phyloP scores from a whole-genome alignment of 2,797 vertebrate genomes.

The Poecilia wingei region DNA sequence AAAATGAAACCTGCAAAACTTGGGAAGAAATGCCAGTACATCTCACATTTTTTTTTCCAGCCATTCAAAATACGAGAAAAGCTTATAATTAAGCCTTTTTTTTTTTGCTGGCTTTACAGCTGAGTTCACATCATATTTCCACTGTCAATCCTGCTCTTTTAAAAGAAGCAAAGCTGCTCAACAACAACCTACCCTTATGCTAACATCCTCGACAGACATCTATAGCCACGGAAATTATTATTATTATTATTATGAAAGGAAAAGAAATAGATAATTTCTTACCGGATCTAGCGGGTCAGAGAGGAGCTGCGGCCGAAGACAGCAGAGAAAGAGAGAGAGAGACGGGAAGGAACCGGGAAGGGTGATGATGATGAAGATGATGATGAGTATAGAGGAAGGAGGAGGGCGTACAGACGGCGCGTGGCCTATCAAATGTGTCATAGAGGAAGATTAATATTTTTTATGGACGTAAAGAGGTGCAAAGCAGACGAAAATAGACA shows the following conservation, averaged over 20 bases:
- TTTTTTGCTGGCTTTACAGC: not conserved
- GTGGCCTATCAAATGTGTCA: constrained; percentile 65
- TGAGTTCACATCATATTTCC: not conserved
- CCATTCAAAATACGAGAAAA: not conserved
- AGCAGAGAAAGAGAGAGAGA: constrained; percentile 35
- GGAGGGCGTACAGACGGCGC: constrained; percentile 51
- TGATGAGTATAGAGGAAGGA: constrained; percentile 28
- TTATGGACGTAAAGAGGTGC: constrained; percentile 14
- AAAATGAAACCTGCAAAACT: not conserved
- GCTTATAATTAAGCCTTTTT: not conserved
- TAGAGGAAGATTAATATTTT: constrained; percentile 45
- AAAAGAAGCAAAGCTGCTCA: not conserved
- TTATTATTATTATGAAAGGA: not conserved
- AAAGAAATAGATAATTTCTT: constrained; percentile 22
- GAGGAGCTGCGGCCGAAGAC: constrained; percentile 48
- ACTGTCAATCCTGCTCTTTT: not conserved
- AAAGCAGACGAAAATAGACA: constrained; percentile 17
- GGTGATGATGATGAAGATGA: constrained; percentile 32
- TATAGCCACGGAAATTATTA: not conserved
- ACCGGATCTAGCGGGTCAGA: constrained; percentile 56
- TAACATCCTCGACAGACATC: not conserved
- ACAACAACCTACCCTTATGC: not conserved
- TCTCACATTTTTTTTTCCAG: not conserved
- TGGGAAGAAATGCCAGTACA: not conserved
- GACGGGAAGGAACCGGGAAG: constrained; percentile 18